phyloP scores from a whole-genome alignment of 1,140 invertebrate species.

The Seison nebaliae region DNA sequence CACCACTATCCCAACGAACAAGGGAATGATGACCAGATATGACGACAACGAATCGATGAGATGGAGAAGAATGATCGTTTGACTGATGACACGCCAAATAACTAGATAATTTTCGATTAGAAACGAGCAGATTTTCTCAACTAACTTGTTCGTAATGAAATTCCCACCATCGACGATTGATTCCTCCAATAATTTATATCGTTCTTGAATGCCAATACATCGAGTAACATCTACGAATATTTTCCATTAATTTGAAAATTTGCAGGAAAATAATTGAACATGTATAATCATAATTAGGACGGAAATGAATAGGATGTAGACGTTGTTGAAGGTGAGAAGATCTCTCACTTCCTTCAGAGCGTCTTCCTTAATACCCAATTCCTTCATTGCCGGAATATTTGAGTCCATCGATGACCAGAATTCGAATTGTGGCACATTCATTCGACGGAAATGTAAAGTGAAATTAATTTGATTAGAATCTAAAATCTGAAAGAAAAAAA shows the following conservation, averaged over 20 bases:
- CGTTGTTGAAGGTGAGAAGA: slow-evolving; percentile 76
- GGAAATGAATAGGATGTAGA: slow-evolving; percentile 68
- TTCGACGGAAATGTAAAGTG: too few relatives aligned
- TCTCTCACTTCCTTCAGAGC: slow-evolving; percentile 85
- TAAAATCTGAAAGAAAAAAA: too few relatives aligned
- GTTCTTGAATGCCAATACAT: slow-evolving; percentile 88
- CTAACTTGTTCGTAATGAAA: slow-evolving; percentile 46
- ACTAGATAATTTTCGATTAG: slow-evolving; percentile 27
- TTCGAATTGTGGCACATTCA: too few relatives aligned
- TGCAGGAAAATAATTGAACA: slow-evolving; percentile 37
- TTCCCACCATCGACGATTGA: slow-evolving; percentile 51
- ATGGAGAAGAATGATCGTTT: slow-evolving; percentile 71
- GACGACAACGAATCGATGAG: slow-evolving; percentile 24
- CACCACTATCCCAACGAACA: too few relatives aligned
- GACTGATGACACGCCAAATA: slow-evolving; percentile 69
- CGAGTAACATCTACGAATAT: slow-evolving; percentile 55
- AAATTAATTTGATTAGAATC: too few relatives aligned
- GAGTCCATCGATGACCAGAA: too few relatives aligned
- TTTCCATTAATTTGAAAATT: neutral
- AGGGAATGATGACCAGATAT: neutral
- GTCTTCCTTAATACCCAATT: slow-evolving; percentile 49
- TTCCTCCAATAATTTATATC: slow-evolving; percentile 76
- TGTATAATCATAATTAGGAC: slow-evolving; percentile 66
- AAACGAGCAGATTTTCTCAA: neutral
- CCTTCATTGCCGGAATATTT: slow-evolving; percentile 39